These are phyloP conservation scores for Tenualosa ilisha DNA, from an alignment of 2,797 vertebrate species.

Conservation along the genomic window DNA sequence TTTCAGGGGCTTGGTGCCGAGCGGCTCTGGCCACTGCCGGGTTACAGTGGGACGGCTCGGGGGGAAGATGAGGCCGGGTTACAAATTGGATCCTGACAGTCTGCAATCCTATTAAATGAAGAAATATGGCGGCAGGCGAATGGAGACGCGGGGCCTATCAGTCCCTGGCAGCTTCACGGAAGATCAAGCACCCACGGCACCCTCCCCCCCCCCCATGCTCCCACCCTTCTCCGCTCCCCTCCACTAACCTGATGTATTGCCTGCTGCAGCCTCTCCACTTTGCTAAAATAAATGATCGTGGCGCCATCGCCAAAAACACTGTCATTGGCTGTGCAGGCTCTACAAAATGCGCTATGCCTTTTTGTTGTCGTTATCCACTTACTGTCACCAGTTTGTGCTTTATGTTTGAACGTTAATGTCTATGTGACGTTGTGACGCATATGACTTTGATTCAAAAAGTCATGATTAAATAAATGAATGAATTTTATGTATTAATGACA, in stretches of 20 bases:
- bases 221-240: neutral
- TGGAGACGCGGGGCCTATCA: constrained; percentile 57
- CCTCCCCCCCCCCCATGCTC: neutral
- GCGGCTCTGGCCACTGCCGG: constrained; percentile 19
- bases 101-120: constrained; percentile 70
- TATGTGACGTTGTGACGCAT: neutral
- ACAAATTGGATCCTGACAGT: constrained; percentile 67
- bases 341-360: neutral
- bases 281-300: constrained; percentile 39
- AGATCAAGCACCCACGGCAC: constrained; percentile 61
- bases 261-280: constrained; percentile 46
- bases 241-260: constrained; percentile 53
- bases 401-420: neutral
- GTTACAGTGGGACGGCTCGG: constrained; percentile 48
- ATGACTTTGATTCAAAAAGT: neutral
- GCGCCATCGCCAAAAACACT: constrained; percentile 31
- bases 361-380: neutral
- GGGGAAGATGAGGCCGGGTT: constrained; percentile 53
- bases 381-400: neutral
- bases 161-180: constrained; percentile 60
- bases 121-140: constrained; percentile 65
- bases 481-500: neutral
- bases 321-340: neutral
- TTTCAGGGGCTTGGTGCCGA: constrained; percentile 44
- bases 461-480: neutral